A percentile compares a stretch with the other conserved stretches of the same genome.
Conservation (phyloP, 2,113 vertebrate genomes). For the Gobius niger region DNA sequence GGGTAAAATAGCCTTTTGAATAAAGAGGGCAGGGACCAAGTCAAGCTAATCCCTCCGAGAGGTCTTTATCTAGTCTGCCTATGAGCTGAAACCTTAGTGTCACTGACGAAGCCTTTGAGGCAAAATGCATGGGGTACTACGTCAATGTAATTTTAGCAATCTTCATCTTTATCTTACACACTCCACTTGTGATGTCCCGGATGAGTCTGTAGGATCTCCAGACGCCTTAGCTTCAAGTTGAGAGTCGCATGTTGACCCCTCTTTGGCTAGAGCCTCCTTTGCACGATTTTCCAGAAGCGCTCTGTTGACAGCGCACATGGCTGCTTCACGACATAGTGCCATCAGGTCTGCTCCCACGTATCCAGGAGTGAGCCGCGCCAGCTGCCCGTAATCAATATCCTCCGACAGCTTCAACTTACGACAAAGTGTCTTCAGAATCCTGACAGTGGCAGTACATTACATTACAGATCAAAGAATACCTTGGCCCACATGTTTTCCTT, state of each 20-base stretch:
- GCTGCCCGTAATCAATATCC: constrained; percentile 78
- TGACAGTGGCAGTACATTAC: constrained; percentile 46
- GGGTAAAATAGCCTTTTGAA: too few species aligned
- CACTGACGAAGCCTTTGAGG: background rate
- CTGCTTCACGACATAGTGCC: constrained; percentile 93
- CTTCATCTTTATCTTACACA: background rate
- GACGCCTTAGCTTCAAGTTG: constrained; percentile 5
- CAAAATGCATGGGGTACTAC: background rate
- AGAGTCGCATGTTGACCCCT: background rate
- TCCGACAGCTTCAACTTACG: constrained; percentile 85
- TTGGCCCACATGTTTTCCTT: too few species aligned
- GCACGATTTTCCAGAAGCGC: constrained; percentile 69
- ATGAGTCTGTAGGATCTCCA: background rate
- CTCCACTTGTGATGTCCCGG: background rate
- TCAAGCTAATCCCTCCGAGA: too few species aligned
- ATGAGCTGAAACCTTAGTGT: too few species aligned
- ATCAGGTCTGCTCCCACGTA: constrained; percentile 95
- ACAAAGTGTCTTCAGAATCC: constrained; percentile 91
- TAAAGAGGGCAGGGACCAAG: too few species aligned
- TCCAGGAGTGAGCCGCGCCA: constrained; percentile 90
- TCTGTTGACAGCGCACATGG: constrained; percentile 85
- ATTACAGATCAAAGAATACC: background rate
- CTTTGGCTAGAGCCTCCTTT: background rate
- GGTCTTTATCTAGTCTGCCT: too few species aligned
- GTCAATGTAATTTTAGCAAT: background rate